phyloP scores from a whole-genome alignment of 2,888 invertebrate genomes.

The Caenorhabditis imperialis region DNA sequence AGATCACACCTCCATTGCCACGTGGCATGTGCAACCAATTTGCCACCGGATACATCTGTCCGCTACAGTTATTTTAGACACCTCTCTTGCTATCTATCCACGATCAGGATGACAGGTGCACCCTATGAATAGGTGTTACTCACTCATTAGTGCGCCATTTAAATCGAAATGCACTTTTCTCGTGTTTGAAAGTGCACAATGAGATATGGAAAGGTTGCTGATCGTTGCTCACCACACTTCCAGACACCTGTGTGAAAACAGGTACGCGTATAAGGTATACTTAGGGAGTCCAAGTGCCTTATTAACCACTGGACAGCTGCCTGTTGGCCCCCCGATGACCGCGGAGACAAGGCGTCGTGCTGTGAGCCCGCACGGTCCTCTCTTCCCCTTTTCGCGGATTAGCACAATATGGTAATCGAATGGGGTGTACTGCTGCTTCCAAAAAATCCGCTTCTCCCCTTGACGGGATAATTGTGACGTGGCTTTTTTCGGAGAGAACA shows the following conservation, averaged over 20 bases:
- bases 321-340: constrained; percentile 13
- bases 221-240: too few species aligned
- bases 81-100: neutral
- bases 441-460: too few species aligned
- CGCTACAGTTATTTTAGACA: neutral
- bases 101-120: neutral
- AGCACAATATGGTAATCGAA: constrained; percentile 19
- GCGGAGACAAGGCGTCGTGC: constrained; percentile 2
- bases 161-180: too few species aligned
- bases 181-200: too few species aligned
- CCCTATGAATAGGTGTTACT: neutral
- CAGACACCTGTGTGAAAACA: constrained; percentile 10
- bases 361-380: neutral
- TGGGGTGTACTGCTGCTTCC: too few species aligned
- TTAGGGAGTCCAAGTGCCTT: constrained; percentile 11
- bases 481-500: constrained; percentile 9
- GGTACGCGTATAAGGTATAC: constrained; percentile 15
- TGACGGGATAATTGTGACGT: constrained; percentile 45
- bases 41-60: neutral
- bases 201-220: too few species aligned
- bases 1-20: too few species aligned
- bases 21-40: neutral
- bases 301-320: constrained; percentile 19
- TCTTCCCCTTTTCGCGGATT: constrained; percentile 11
- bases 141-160: neutral